Evolutionary conservation across 1,140 invertebrate species (phyloP).

Genomic region (Carposina sasakii): DNA sequence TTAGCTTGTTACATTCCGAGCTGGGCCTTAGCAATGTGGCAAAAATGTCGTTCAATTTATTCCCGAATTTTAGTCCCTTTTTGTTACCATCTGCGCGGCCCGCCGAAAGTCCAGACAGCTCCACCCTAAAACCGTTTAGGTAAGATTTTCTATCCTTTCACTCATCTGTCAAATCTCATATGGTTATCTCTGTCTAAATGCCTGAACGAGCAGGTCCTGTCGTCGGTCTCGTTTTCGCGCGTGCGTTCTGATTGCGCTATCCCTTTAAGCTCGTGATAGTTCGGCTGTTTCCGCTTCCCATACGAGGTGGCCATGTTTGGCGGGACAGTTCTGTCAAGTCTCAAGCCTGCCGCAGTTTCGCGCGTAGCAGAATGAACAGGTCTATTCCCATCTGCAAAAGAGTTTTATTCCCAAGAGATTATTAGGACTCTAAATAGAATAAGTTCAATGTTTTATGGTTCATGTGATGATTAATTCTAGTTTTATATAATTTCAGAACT

Average conservation of each 20-base stretch:
- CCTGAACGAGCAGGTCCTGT: conserved; percentile 56
- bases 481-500: too few relatives aligned
- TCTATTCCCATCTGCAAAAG: conserved; percentile 48
- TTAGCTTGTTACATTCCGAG: too few relatives aligned
- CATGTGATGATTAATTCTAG: too few relatives aligned
- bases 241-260: conserved; percentile 46
- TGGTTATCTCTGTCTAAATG: conserved; percentile 56
- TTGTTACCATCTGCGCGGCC: conserved; percentile 66
- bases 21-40: conserved; percentile 53
- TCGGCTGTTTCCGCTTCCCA: conserved; percentile 71
- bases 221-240: conserved; percentile 61
- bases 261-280: conserved; percentile 62
- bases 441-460: too few relatives aligned
- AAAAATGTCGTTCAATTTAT: conserved; percentile 71
- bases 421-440: too few relatives aligned
- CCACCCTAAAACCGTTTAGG: conserved; percentile 70
- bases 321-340: too few relatives aligned
- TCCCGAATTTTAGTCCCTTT: conserved; percentile 68
- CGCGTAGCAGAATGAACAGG: conserved; percentile 63
- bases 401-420: too few relatives aligned
- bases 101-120: conserved; percentile 65
- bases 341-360: conserved; percentile 68
- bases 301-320: conserved; percentile 68
- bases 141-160: conserved; percentile 56
- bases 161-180: conserved; percentile 49